Conservation (phyloP, 2,113 vertebrate species). For the Bettongia penicillata region DNA sequence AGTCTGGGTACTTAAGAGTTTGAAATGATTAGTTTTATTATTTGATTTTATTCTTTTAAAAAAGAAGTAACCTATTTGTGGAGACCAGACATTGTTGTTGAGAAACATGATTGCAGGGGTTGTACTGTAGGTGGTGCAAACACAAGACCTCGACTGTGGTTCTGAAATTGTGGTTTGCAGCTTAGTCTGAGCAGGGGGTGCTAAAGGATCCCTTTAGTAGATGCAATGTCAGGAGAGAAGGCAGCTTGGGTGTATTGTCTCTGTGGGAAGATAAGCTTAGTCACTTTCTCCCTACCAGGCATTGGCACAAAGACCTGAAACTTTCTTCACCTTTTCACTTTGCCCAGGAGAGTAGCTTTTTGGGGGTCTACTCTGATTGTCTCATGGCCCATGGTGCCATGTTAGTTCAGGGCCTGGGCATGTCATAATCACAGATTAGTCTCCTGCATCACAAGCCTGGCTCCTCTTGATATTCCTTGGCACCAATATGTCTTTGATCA, state of each 20-base stretch:
- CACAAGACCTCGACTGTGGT: not conserved
- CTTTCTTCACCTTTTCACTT: not conserved
- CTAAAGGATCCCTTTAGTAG: not conserved
- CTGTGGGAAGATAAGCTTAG: not conserved
- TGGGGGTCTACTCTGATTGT: not conserved
- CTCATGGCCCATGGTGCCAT: not conserved
- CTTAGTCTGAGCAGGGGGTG: not conserved
- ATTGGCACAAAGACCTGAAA: not conserved
- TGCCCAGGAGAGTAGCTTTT: not conserved
- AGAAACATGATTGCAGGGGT: not conserved
- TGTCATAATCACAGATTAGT: not conserved
- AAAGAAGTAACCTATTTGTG: not conserved
- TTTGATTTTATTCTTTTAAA: not conserved
- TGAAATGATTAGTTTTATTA: not conserved
- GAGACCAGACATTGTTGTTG: not conserved
- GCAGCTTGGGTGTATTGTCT: not conserved
- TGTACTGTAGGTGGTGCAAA: not conserved
- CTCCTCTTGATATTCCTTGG: not conserved
- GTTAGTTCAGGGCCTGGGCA: not conserved
- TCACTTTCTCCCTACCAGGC: not conserved
- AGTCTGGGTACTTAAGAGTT: not conserved
- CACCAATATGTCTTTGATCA: not conserved
- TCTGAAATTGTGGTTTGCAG: not conserved
- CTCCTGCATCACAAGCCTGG: not conserved
- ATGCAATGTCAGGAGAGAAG: not conserved